Conservation (phyloP, 2,113 vertebrate genomes). For the Nannobrachium achirus region DNA sequence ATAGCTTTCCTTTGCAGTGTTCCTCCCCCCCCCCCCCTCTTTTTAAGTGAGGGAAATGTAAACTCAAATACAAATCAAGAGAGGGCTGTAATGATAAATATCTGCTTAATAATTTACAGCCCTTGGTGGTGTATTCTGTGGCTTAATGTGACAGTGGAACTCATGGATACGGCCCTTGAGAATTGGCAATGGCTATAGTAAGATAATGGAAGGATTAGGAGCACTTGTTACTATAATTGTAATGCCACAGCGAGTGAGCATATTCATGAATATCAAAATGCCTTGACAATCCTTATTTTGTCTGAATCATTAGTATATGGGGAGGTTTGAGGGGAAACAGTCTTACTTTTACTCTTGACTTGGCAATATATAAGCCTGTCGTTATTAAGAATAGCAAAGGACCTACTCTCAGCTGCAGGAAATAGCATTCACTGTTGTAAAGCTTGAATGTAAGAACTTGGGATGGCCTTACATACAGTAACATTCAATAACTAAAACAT, state of each 20-base stretch:
- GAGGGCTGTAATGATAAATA: slow-evolving; percentile 40
- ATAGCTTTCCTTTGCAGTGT: slow-evolving; percentile 22
- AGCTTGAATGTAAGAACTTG: neutral
- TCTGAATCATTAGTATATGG: neutral
- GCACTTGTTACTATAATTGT: slow-evolving; percentile 62
- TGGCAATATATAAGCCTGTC: too few relatives aligned
- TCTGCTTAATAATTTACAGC: slow-evolving; percentile 43
- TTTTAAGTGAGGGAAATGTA: slow-evolving; percentile 39
- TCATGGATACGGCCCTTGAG: slow-evolving; percentile 45
- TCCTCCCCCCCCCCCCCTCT: too few relatives aligned
- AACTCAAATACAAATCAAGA: slow-evolving; percentile 10
- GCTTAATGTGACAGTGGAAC: slow-evolving; percentile 36
- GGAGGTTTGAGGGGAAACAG: slow-evolving; percentile 6
- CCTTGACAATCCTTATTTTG: slow-evolving; percentile 36
- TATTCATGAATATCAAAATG: slow-evolving; percentile 64
- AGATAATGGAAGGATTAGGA: slow-evolving; percentile 66
- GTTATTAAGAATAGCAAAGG: neutral
- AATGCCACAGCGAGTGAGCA: slow-evolving; percentile 59
- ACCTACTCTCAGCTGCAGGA: slow-evolving; percentile 19
- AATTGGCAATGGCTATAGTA: slow-evolving; percentile 1
- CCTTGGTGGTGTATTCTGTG: slow-evolving; percentile 34
- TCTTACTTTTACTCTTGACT: slow-evolving; percentile 1
- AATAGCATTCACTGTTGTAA: neutral
- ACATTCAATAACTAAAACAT: too few relatives aligned
- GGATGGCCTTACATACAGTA: neutral